A percentile compares a stretch with the other conserved stretches of the same genome.
phyloP scores from a whole-genome alignment of 2,888 invertebrate genomes.

The Eulithis prunata region DNA sequence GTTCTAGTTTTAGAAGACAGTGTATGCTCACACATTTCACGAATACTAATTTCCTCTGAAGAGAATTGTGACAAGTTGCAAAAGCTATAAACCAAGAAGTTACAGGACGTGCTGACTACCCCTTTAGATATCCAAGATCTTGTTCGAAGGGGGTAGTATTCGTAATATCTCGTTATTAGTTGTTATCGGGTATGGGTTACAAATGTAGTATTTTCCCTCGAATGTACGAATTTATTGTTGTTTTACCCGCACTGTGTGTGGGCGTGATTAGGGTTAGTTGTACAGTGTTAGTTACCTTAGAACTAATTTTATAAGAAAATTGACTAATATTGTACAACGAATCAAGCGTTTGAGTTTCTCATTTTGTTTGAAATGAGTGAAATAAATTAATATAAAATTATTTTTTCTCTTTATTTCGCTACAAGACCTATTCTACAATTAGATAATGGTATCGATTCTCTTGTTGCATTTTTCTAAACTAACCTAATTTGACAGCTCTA shows the following conservation, averaged over 20 bases:
- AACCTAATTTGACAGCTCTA: no score
- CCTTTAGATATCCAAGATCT: neutral
- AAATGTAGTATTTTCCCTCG: constrained; percentile 41
- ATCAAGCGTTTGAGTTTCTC: constrained; percentile 67
- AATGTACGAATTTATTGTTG: constrained; percentile 53
- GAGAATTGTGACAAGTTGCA: no score
- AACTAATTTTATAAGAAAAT: constrained; percentile 60
- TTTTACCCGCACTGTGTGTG: constrained; percentile 62
- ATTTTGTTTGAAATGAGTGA: constrained; percentile 81
- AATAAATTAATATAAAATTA: constrained; percentile 76
- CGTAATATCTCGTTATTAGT: neutral
- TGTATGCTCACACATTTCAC: no score
- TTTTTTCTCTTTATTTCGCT: constrained; percentile 52
- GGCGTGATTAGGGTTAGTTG: constrained; percentile 53
- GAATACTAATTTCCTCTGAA: no score
- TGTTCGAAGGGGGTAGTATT: no score
- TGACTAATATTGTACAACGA: constrained; percentile 65
- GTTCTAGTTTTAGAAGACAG: neutral
- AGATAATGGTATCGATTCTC: no score
- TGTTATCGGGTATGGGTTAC: neutral
- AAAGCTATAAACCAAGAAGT: no score
- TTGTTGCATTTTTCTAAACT: no score
- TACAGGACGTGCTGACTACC: neutral
- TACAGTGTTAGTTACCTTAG: constrained; percentile 61
- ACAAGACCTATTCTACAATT: neutral